phyloP scores from a whole-genome alignment of 2,113 vertebrate genomes.

The Oncorhynchus clarkii region DNA sequence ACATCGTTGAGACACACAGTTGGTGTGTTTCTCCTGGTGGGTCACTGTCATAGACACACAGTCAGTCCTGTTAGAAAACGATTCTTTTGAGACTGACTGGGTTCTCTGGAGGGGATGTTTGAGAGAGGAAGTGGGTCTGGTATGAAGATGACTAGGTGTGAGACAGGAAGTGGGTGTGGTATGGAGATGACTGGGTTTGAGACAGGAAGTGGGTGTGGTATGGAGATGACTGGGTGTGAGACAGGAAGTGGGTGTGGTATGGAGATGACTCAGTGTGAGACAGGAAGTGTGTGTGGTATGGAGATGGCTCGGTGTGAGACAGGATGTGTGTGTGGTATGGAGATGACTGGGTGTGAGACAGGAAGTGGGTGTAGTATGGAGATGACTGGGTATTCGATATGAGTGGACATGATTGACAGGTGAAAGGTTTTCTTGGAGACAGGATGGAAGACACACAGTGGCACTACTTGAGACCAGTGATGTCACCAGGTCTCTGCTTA shows the following conservation, averaged over 20 bases:
- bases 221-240: constrained; percentile 10
- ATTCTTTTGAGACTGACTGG: constrained; percentile 33
- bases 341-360: too few species aligned
- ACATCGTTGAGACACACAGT: constrained; percentile 25
- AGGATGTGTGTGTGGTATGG: too few species aligned
- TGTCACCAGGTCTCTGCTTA: constrained; percentile 25
- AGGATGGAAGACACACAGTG: constrained; percentile 18
- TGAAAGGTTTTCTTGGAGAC: constrained; percentile 27
- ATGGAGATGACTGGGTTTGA: constrained; percentile 33
- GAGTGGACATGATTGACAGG: constrained; percentile 23
- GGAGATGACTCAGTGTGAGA: constrained; percentile 16
- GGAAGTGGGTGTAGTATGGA: constrained; percentile 17
- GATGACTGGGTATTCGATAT: constrained; percentile 22
- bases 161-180: constrained; percentile 6
- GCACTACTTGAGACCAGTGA: constrained; percentile 22
- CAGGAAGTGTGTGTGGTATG: not conserved
- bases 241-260: not conserved
- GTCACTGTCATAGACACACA: constrained; percentile 15
- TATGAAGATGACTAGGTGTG: constrained; percentile 7
- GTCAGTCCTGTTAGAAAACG: constrained; percentile 33
- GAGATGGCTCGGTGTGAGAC: constrained; percentile 26
- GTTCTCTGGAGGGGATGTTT: constrained; percentile 51
- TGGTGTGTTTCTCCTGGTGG: constrained; percentile 9
- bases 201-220: not conserved
- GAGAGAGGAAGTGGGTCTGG: constrained; percentile 33